A percentile compares a stretch with the other conserved stretches of the same genome.
These are phyloP conservation scores for Huso huso DNA, from an alignment of 2,797 vertebrate species.

Conservation along the genomic window DNA sequence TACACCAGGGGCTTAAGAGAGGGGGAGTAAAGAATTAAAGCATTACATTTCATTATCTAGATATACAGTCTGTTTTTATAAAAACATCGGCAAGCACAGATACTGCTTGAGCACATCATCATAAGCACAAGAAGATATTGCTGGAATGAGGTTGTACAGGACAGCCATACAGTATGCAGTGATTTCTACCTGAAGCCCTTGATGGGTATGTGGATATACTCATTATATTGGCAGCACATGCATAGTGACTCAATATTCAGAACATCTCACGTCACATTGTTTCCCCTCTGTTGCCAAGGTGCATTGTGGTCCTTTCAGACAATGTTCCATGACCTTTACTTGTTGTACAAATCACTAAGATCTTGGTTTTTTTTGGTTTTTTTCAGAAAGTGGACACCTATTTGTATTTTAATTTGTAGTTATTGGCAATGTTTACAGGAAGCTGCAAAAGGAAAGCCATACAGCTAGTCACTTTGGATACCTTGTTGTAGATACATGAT, in stretches of 20 bases:
- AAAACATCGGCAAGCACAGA: too few species aligned
- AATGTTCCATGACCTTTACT: slow-evolving; percentile 5
- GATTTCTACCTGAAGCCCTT: too few species aligned
- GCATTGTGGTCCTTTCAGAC: neutral
- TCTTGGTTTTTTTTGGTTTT: neutral
- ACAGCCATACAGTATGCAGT: too few species aligned
- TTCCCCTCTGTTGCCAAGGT: neutral
- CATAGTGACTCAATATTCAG: too few species aligned
- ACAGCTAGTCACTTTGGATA: neutral
- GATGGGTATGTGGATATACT: too few species aligned
- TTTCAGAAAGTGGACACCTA: neutral
- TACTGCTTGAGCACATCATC: too few species aligned
- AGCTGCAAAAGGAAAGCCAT: slow-evolving; percentile 7
- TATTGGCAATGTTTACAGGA: neutral
- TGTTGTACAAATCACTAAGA: neutral
- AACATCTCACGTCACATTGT: neutral
- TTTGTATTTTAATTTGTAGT: slow-evolving; percentile 3
- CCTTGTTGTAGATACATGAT: neutral
- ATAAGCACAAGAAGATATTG: too few species aligned
- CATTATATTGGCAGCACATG: too few species aligned
- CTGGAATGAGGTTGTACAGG: too few species aligned
- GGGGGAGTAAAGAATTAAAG: slow-evolving; percentile 1
- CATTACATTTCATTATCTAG: neutral
- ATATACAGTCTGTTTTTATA: neutral
- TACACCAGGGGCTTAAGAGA: neutral